These are phyloP conservation scores for Ranitomeya imitator DNA, from an alignment of 2,113 vertebrate genomes.

Conservation along the genomic window DNA sequence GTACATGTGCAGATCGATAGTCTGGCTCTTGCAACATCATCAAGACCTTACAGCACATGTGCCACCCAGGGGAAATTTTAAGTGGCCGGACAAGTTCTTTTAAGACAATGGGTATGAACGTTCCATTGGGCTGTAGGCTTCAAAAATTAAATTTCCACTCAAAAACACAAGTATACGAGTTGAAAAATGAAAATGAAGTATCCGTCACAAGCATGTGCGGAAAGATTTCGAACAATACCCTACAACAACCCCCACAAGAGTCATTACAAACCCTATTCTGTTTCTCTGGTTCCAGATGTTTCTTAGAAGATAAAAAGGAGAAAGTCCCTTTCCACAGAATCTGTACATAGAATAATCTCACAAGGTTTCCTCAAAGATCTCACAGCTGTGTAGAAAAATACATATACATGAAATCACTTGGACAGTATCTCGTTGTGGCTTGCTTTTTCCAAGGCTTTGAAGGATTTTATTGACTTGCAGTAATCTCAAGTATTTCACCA, in stretches of 20 bases:
- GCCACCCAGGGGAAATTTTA: too few species aligned
- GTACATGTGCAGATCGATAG: too few species aligned
- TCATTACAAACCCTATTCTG: neutral
- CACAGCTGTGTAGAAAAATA: neutral
- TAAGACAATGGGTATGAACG: neutral
- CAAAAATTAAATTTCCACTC: neutral
- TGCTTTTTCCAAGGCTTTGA: neutral
- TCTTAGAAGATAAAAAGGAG: slow-evolving; percentile 16
- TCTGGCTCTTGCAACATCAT: too few species aligned
- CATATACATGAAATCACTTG: slow-evolving; percentile 5
- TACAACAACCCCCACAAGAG: neutral
- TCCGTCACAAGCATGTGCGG: neutral
- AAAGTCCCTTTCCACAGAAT: neutral
- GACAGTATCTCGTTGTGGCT: neutral
- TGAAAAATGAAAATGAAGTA: neutral
- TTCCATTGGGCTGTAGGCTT: neutral
- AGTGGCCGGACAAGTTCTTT: too few species aligned
- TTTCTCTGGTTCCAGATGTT: slow-evolving; percentile 9
- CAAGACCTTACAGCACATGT: too few species aligned
- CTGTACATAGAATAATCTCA: slow-evolving; percentile 1
- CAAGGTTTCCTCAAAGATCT: neutral
- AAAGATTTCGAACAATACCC: neutral
- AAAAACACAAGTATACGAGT: neutral
- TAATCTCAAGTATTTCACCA: neutral
- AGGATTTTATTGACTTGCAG: neutral